Evolutionary conservation across 2,113 vertebrate genomes (phyloP).

Genomic region (Xenopus laevis): DNA sequence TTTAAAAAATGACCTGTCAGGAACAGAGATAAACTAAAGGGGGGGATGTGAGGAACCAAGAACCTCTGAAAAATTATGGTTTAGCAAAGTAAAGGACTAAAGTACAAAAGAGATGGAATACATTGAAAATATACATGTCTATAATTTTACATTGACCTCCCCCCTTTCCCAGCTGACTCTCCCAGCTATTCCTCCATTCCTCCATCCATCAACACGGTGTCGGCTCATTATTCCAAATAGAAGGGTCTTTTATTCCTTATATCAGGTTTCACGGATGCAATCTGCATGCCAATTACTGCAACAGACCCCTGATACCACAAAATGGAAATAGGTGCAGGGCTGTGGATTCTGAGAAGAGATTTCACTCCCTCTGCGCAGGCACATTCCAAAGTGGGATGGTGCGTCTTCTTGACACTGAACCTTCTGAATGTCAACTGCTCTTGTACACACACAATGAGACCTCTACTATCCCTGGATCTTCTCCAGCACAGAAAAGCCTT

Average conservation of each 20-base stretch:
- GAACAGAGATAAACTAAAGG: slow-evolving; percentile 3
- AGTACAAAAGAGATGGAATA: slow-evolving; percentile 49
- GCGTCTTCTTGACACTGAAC: not conserved
- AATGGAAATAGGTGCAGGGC: slow-evolving; percentile 88
- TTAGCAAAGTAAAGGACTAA: slow-evolving; percentile 70
- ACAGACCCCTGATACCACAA: slow-evolving; percentile 95
- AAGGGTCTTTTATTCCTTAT: slow-evolving; percentile 82
- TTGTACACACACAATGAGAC: not conserved
- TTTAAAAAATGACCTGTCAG: slow-evolving; percentile 11
- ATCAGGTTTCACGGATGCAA: slow-evolving; percentile 94
- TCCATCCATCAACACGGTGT: slow-evolving; percentile 95
- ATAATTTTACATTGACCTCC: slow-evolving; percentile 49
- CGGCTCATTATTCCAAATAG: slow-evolving; percentile 93
- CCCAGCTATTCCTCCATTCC: slow-evolving; percentile 84
- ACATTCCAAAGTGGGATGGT: slow-evolving; percentile 1
- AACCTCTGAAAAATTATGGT: slow-evolving; percentile 79
- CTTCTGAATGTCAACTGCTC: slow-evolving; percentile 21
- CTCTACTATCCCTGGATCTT: not conserved
- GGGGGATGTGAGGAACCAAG: slow-evolving; percentile 48
- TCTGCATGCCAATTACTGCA: slow-evolving; percentile 99
- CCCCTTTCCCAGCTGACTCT: slow-evolving; percentile 64
- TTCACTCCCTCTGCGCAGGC: not conserved
- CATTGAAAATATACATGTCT: slow-evolving; percentile 51
- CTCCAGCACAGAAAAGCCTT: not conserved
- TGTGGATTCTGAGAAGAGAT: slow-evolving; percentile 1